Evolutionary conservation across 2,113 vertebrate genomes (phyloP).

Genomic region (Butorides virescens): DNA sequence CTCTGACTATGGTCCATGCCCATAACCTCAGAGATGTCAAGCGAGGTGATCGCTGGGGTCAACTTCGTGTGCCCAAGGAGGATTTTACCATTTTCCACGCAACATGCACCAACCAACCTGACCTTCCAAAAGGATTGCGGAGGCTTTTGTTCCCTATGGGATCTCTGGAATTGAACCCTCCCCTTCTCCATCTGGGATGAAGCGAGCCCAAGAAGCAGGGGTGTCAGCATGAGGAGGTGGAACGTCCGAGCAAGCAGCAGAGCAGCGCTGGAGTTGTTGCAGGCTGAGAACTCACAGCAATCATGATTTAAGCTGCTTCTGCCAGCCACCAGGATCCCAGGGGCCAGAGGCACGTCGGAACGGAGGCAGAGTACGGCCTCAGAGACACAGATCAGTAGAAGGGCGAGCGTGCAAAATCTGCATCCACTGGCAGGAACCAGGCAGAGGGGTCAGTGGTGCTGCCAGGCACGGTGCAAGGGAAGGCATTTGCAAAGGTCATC

Average conservation of each 20-base stretch:
- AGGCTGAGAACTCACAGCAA: not conserved
- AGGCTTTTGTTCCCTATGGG: not conserved
- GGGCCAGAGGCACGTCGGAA: not conserved
- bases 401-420: not conserved
- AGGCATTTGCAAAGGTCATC: not conserved
- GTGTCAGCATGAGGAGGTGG: not conserved
- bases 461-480: not conserved
- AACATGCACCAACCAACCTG: not conserved
- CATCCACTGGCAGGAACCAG: not conserved
- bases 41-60: not conserved
- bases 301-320: not conserved
- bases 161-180: not conserved
- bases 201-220: not conserved
- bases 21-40: not conserved
- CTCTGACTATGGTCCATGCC: not conserved
- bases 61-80: not conserved
- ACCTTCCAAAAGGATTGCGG: not conserved
- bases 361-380: not conserved
- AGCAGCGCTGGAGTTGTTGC: not conserved
- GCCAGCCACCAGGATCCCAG: not conserved
- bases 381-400: not conserved
- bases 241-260: not conserved
- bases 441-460: not conserved
- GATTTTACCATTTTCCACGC: not conserved
- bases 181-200: not conserved